Percentiles rank a stretch among this genome's conserved stretches.
phyloP scores from a whole-genome alignment of 2,888 invertebrate genomes.

The Hyposoter dolosus region DNA sequence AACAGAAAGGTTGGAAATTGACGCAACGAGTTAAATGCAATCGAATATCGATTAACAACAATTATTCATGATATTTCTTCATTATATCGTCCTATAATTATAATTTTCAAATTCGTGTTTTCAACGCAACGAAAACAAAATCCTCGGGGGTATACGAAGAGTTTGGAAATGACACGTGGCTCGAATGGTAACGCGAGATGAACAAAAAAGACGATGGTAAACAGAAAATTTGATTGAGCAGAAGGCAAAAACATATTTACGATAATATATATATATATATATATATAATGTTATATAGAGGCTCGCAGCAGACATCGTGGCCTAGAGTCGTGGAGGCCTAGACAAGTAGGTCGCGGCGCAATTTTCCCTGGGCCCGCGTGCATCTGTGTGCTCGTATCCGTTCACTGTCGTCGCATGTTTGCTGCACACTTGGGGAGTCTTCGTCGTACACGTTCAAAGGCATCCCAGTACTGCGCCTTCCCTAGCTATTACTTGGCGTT shows the following conservation, averaged over 20 bases:
- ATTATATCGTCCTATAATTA: neutral
- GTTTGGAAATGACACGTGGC: constrained; percentile 46
- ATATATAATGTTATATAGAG: constrained; percentile 50
- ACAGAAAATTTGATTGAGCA: constrained; percentile 39
- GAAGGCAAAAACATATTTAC: constrained; percentile 50
- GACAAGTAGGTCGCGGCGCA: constrained; percentile 84
- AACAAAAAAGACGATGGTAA: constrained; percentile 15
- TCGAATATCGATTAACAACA: neutral
- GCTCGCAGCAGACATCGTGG: constrained; percentile 76
- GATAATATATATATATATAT: constrained; percentile 14
- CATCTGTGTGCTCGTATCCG: constrained; percentile 59
- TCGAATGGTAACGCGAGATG: constrained; percentile 40
- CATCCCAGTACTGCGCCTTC: constrained; percentile 53
- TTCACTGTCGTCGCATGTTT: constrained; percentile 29
- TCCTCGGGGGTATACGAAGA: constrained; percentile 6
- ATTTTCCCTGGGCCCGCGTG: constrained; percentile 76
- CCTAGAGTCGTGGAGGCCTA: constrained; percentile 81
- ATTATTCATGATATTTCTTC: neutral
- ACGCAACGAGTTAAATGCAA: neutral
- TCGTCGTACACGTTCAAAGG: constrained; percentile 46
- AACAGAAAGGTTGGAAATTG: neutral
- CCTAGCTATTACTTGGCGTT: constrained; percentile 34
- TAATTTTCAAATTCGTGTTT: neutral
- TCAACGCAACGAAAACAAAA: neutral
- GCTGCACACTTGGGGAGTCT: constrained; percentile 33